These are phyloP conservation scores for Ceratina australensis DNA, from an alignment of 1,140 invertebrate species.

Conservation along the genomic window DNA sequence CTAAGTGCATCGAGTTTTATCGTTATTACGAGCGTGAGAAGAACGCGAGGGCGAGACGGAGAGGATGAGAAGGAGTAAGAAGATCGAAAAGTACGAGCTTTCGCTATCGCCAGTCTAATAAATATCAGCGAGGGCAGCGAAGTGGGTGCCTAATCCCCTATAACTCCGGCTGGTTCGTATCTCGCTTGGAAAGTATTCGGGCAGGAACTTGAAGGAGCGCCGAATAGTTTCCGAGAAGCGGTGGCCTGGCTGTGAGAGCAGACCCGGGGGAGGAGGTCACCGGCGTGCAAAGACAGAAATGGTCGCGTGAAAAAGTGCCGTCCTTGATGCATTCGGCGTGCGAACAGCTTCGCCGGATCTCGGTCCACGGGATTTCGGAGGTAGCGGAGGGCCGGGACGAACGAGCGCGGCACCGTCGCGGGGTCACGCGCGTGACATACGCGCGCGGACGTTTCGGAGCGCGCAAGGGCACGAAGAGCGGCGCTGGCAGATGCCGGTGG, in stretches of 20 bases:
- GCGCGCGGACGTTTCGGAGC: slow-evolving; percentile 34
- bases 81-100: slow-evolving; percentile 4
- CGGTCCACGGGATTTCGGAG: slow-evolving; percentile 5
- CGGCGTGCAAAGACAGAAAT: not conserved
- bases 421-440: slow-evolving; percentile 58
- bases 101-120: slow-evolving; percentile 29
- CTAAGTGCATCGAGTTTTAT: slow-evolving; percentile 28
- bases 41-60: no score
- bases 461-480: not conserved
- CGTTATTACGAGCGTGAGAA: slow-evolving; percentile 10
- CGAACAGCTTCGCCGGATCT: slow-evolving; percentile 13
- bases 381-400: slow-evolving; percentile 25
- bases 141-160: slow-evolving; percentile 39
- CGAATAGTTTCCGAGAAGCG: slow-evolving; percentile 41
- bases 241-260: not conserved
- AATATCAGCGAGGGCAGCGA: slow-evolving; percentile 16
- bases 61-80: not conserved
- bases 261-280: not conserved
- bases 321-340: slow-evolving; percentile 30
- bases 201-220: not conserved
- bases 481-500: slow-evolving; percentile 34
- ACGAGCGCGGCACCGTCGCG: not conserved
- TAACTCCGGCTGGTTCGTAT: slow-evolving; percentile 15
- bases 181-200: slow-evolving; percentile 18
- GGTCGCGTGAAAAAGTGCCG: slow-evolving; percentile 8